A percentile compares a stretch with the other conserved stretches of the same genome.
phyloP scores from a whole-genome alignment of 2,888 invertebrate species.

The Drosophila macrospina region DNA sequence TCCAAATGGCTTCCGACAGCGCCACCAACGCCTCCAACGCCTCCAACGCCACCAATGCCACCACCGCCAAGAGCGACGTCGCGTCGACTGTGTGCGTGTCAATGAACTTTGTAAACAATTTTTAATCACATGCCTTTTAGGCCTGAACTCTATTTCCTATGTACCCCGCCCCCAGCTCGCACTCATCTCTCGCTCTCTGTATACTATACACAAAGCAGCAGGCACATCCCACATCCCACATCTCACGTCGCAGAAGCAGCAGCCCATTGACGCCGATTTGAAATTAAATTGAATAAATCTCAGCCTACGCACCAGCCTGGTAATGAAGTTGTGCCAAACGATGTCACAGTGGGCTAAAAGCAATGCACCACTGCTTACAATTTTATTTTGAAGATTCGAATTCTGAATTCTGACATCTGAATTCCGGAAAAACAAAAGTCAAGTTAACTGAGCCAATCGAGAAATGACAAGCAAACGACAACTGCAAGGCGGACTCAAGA shows the following conservation, averaged over 20 bases:
- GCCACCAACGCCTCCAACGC: neutral
- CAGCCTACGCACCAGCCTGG: slow-evolving; percentile 49
- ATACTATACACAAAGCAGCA: neutral
- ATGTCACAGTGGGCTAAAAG: slow-evolving; percentile 35
- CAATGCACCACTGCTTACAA: neutral
- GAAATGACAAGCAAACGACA: no score
- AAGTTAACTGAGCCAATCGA: neutral
- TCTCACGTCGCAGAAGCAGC: slow-evolving; percentile 29
- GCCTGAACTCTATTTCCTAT: slow-evolving; percentile 27
- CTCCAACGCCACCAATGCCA: neutral
- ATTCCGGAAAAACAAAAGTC: neutral
- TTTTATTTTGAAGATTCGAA: neutral
- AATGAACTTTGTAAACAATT: slow-evolving; percentile 81
- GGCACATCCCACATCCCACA: neutral
- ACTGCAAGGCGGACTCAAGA: no score
- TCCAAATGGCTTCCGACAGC: slow-evolving; percentile 48
- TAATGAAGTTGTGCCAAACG: slow-evolving; percentile 64
- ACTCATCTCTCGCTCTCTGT: neutral
- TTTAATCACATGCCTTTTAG: slow-evolving; percentile 74
- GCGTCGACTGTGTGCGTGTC: slow-evolving; percentile 49
- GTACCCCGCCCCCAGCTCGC: neutral
- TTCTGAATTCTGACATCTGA: no score
- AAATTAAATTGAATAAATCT: slow-evolving; percentile 80
- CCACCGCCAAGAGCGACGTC: slow-evolving; percentile 9
- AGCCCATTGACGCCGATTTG: slow-evolving; percentile 70